Evolutionary conservation across 2,888 invertebrate genomes (phyloP), one percentile per base, ranked within the genome.

Genomic region (Hedychridium roseum): DNA sequence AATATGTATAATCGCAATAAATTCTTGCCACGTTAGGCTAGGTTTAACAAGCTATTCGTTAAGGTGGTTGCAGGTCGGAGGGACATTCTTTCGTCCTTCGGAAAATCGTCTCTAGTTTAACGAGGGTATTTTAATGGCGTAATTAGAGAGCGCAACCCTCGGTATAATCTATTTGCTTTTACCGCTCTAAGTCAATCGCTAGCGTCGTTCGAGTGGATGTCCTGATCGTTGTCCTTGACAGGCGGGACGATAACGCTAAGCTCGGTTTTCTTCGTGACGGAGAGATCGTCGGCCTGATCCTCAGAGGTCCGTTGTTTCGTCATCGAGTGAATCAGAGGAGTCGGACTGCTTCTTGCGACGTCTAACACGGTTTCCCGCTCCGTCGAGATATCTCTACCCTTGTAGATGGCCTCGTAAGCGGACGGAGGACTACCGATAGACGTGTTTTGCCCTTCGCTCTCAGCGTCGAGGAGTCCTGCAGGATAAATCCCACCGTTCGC

Each of bases 271-370:
- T 82, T 76, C 23, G 81, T 81, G 41, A 92, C 83, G n/a, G 92
- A 92, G 16, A 92, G 80, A 75, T 92, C 92, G 74, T 92, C 92
- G 3, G 92, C 92, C 62, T 89, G 89, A 18, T 91, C 88, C n/a
- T 80, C n/a, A n/a, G 80, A 1, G 81, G 80, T 36, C 81, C 80
- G 18, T 80, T 80, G 12, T 82, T 82, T 67, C 81, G 82, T 27
- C 78, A 80, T 31, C 79, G 79, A 46, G 80, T 80, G 49, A n/a
- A n/a, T n/a, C n/a, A 0, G 87, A 86, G 56, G n/a, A n/a, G 89
- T n/a, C n/a, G n/a, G n/a, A n/a, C n/a, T n/a, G n/a, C n/a, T n/a
- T n/a, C n/a, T n/a, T n/a, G n/a, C n/a, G n/a, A n/a, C n/a, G n/a
- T n/a, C n/a, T n/a, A n/a, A n/a, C n/a, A n/a, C n/a, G n/a, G n/a